Evolutionary conservation across 64 coral and sea anemone species (phyloP).

Genomic region (Porites australiensis): DNA sequence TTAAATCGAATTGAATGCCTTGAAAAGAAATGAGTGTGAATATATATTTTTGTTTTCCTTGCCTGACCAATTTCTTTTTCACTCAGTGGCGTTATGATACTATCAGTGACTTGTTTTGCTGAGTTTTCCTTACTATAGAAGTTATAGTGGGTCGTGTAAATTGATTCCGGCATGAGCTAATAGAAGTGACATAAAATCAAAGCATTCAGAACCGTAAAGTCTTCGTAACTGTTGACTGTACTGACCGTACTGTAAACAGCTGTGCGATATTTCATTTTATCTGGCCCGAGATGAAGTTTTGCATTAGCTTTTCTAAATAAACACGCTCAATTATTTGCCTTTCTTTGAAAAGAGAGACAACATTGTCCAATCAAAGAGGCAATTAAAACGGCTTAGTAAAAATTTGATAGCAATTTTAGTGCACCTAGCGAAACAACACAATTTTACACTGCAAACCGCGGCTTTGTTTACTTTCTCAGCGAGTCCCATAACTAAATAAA

Average conservation of each 20-base stretch:
- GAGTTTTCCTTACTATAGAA: too few species aligned
- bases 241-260: not conserved
- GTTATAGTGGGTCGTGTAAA: too few species aligned
- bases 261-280: slow-evolving; percentile 14
- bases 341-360: slow-evolving; percentile 3
- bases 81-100: too few species aligned
- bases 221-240: too few species aligned
- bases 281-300: not conserved
- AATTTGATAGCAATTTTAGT: slow-evolving; percentile 15
- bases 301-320: slow-evolving; percentile 11
- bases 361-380: not conserved
- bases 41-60: too few species aligned
- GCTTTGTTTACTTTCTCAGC: not conserved
- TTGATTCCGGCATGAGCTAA: too few species aligned
- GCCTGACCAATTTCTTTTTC: too few species aligned
- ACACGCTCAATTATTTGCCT: not conserved
- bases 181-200: too few species aligned
- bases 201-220: too few species aligned
- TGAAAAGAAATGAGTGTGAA: too few species aligned
- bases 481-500: not conserved
- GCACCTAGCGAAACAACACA: not conserved
- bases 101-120: too few species aligned
- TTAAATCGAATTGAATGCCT: too few species aligned
- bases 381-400: slow-evolving; percentile 23
- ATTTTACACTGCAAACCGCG: not conserved